Evolutionary conservation across 2,888 invertebrate genomes (phyloP).

Genomic region (Camponotus fellah): DNA sequence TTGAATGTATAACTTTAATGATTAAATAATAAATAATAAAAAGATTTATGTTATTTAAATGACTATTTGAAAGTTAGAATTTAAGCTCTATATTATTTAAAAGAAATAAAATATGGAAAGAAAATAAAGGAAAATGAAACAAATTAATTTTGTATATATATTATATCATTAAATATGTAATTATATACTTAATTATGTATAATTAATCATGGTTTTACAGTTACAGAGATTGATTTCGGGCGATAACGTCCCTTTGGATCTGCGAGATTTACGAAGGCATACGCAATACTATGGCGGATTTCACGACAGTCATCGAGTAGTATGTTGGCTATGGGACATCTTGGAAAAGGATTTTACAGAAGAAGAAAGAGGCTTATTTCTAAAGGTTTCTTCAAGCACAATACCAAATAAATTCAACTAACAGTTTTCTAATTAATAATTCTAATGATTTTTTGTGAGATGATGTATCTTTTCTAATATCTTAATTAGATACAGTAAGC

Average conservation of each 20-base stretch:
- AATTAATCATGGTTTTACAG: constrained; percentile 84
- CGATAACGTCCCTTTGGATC: constrained; percentile 96
- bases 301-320: constrained; percentile 98
- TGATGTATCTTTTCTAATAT: neutral
- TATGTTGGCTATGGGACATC: constrained; percentile 99
- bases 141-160: neutral
- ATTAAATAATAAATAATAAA: neutral
- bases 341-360: constrained; percentile 97
- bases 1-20: neutral
- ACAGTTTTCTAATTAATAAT: neutral
- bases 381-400: constrained; percentile 90
- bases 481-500: neutral
- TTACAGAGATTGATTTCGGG: constrained; percentile 98
- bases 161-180: neutral
- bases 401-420: neutral
- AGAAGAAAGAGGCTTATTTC: constrained; percentile 96
- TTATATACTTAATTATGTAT: neutral
- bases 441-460: neutral
- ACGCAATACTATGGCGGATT: constrained; percentile 99
- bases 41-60: neutral
- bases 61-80: neutral
- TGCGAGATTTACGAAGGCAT: constrained; percentile 94
- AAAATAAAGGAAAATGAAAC: neutral
- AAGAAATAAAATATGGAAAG: neutral
- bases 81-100: neutral